Base-by-base conservation (phyloP, 2,797 vertebrate species). In the Cichlasoma orientale region DNA sequence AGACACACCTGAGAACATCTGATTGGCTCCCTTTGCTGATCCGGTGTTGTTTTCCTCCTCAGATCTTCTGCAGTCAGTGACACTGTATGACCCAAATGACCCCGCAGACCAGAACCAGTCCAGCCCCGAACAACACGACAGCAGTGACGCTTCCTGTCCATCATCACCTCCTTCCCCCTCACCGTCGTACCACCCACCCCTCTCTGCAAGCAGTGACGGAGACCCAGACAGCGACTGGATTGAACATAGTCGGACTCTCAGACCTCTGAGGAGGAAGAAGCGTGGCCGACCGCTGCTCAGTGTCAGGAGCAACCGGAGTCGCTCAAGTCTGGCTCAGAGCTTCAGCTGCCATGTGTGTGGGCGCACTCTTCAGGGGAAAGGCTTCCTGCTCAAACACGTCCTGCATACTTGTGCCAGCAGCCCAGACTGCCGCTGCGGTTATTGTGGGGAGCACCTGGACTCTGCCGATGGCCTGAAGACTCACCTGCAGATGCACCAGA, bases 381-480 rank as follows among this genome's bases (percentile, higher is more conserved):
- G 90, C 29, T 89, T 85, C 71, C 74, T 93, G 72, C 82, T 91
- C 56, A 88, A 89, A 66, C 92, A 93, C 2, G 90, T 84, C 3
- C 27, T 90, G 13, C 74, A 82, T 47, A 66, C 85, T 19, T 92
- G 90, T 3, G 50, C 54, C 55, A 50, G n/a, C 7, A 74, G 90
- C 78, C 52, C 36, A 0, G 76, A 82, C 7, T 3, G 6, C 4
- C 78, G 78, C 78, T 93, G 92, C 0, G 90, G 92, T 9, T 83
- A 75, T 57, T 93, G 92, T 0, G 90, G 90, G 0, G 84, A 87
- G 10, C 8, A 7, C 11, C 55, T 77, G 1, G 74, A 74, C 69
- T 88, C 89, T 0, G 9, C 75, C 0, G 47, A 63, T 0, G 12
- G 52, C 1, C 63, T 93, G 55, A 41, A 7, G 0, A 21, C 27